Evolutionary conservation across 2,888 invertebrate genomes (phyloP), one percentile per base, ranked within the genome.

Genomic region (Clusia tigrina): DNA sequence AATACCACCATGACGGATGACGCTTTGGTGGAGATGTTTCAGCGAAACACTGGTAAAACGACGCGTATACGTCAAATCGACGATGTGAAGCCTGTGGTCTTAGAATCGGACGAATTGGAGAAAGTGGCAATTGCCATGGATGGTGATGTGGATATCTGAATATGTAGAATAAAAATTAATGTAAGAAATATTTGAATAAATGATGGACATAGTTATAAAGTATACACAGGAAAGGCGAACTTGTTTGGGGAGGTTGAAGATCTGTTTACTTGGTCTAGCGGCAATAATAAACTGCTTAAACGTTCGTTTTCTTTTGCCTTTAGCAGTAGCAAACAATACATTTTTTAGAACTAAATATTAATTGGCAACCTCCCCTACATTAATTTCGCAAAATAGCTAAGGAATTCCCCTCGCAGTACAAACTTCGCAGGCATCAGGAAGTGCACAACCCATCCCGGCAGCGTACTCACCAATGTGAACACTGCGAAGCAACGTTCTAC

Each of bases 41-140:
- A 71, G 48, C 69, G 67, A 17, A 71, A 73, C 25, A 71, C 71
- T 17, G 73, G 73, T 1, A 73, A 71, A 70, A 67, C 61, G 15
- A 71, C 67, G 5, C 67, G 65, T n/a, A 65, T 69, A 42, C 56
- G 58, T 1, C 51, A 54, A 0, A 57, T 68, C 20, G 51, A 62
- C 9, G 58, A 60, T 12, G 17, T 55, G 24, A 46, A 25, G 2
- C 17, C 17, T 54, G 37, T 38, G n/a, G 26, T 26, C 3, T 23
- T 18, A 17, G 15, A 32, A 12, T 37, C 42, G n/a, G n/a, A n/a
- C n/a, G n/a, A n/a, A n/a, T n/a, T n/a, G n/a, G n/a, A n/a, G n/a
- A n/a, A n/a, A n/a, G 62, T 58, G 12, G 62, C 58, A 12, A 62
- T 58, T 62, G 62, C 46, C 22, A 32, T 58, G 32, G 62, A 53